Conservation (phyloP, 2,113 vertebrate genomes). For the Tonatia bakeri region DNA sequence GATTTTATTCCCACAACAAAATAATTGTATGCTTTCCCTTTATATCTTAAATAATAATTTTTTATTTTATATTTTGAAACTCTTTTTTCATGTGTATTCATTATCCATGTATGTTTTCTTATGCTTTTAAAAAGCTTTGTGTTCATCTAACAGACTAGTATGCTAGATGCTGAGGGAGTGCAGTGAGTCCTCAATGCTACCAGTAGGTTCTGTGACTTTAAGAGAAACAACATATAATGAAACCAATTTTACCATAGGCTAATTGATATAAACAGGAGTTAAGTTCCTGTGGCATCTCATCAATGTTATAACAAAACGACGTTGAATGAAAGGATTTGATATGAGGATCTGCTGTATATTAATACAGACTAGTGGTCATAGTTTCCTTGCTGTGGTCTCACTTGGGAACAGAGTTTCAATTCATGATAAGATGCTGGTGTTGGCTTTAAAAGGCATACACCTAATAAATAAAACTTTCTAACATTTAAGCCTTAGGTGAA, state of each 20-base stretch:
- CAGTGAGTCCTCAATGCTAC: no score
- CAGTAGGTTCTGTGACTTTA: neutral
- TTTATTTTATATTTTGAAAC: neutral
- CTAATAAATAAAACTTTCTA: neutral
- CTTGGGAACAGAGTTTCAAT: neutral
- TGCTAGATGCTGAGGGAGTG: no score
- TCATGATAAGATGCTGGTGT: neutral
- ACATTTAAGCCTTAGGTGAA: neutral
- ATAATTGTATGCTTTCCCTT: neutral
- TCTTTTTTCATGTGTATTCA: neutral
- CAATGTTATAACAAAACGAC: neutral
- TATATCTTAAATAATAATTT: neutral
- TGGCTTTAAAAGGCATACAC: neutral
- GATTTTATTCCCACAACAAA: neutral
- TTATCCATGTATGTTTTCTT: neutral
- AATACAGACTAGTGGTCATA: accelerated
- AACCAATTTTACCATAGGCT: neutral
- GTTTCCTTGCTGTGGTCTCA: neutral
- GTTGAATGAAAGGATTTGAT: neutral
- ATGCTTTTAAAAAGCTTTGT: neutral
- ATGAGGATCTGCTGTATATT: no score
- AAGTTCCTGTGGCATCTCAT: neutral
- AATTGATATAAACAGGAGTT: neutral
- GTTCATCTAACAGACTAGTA: neutral
- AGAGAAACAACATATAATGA: neutral